Evolutionary conservation across 2,113 vertebrate species (phyloP).

Genomic region (Nestor notabilis): DNA sequence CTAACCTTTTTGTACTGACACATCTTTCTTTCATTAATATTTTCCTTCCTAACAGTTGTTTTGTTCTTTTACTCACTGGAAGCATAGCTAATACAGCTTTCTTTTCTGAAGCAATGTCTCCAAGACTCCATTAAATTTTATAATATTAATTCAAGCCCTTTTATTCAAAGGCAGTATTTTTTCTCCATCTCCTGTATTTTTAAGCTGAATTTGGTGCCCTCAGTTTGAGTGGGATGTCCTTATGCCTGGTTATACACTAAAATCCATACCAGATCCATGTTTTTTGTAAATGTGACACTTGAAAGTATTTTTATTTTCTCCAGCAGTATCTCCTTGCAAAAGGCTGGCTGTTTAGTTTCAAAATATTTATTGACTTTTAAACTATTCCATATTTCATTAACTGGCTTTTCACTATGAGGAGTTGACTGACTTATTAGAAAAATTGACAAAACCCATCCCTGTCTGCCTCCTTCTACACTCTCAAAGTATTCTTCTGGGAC

Average conservation of each 20-base stretch:
- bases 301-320: slow-evolving; percentile 42
- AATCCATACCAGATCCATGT: not conserved
- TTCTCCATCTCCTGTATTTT: not conserved
- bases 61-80: slow-evolving; percentile 45
- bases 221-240: slow-evolving; percentile 18
- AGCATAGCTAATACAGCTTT: slow-evolving; percentile 15
- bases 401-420: slow-evolving; percentile 56
- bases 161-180: not conserved
- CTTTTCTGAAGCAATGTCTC: slow-evolving; percentile 10
- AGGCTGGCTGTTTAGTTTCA: slow-evolving; percentile 76
- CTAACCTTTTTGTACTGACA: slow-evolving; percentile 26
- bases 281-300: slow-evolving; percentile 41
- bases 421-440: slow-evolving; percentile 73
- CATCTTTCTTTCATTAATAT: slow-evolving; percentile 42
- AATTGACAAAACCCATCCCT: slow-evolving; percentile 71
- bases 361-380: slow-evolving; percentile 80
- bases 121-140: slow-evolving; percentile 32
- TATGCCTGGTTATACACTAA: not conserved
- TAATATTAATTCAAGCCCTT: not conserved
- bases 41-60: slow-evolving; percentile 47
- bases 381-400: slow-evolving; percentile 76
- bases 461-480: slow-evolving; percentile 33
- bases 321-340: slow-evolving; percentile 68
- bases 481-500: slow-evolving; percentile 64
- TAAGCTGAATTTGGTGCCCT: not conserved